Conservation (phyloP, 2,113 vertebrate genomes). For the Emydocephalus ijimae region DNA sequence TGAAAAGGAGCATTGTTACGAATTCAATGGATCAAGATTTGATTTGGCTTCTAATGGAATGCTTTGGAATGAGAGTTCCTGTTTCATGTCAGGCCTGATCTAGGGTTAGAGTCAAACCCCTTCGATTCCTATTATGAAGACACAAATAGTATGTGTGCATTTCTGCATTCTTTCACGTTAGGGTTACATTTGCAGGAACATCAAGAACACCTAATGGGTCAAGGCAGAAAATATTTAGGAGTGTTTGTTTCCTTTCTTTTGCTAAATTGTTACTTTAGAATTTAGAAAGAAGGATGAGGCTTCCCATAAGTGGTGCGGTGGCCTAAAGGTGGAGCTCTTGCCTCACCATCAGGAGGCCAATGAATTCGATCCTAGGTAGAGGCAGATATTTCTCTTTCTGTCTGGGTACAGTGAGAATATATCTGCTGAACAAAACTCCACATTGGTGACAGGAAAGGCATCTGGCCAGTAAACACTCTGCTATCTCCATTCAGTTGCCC, state of each 20-base stretch:
- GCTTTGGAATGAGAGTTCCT: background rate
- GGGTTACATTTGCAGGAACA: background rate
- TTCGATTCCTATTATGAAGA: background rate
- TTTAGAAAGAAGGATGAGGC: background rate
- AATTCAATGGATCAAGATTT: background rate
- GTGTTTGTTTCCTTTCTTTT: background rate
- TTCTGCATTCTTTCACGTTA: background rate
- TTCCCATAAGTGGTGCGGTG: background rate
- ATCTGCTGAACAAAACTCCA: too few relatives aligned
- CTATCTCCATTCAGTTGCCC: too few relatives aligned
- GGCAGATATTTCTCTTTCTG: too few relatives aligned
- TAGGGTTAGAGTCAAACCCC: background rate
- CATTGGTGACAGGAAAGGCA: too few relatives aligned
- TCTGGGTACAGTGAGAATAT: too few relatives aligned
- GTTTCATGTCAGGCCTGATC: background rate
- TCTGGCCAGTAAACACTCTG: too few relatives aligned
- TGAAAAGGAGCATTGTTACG: background rate
- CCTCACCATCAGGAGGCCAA: too few relatives aligned
- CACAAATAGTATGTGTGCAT: background rate
- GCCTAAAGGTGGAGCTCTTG: too few relatives aligned
- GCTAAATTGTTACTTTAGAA: background rate
- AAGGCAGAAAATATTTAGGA: background rate
- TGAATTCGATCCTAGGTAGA: too few relatives aligned
- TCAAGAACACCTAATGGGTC: background rate
- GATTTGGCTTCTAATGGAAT: background rate